Base-by-base conservation (phyloP, 2,888 invertebrate genomes). In the Nemotelus nigrinus region DNA sequence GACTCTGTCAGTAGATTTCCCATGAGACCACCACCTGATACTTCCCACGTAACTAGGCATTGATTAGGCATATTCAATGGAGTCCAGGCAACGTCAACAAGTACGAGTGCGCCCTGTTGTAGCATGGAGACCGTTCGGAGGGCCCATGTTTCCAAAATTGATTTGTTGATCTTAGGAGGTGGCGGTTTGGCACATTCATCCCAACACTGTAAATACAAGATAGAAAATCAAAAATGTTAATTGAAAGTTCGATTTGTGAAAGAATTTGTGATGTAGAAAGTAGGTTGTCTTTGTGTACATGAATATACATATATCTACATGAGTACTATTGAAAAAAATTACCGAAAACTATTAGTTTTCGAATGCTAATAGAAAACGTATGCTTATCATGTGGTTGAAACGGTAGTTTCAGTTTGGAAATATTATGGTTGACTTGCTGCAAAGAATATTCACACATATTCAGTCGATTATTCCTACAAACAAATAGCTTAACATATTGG, bases 21-120 rank as follows among this genome's bases (percentile, higher is more conserved):
- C 85, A 87, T 87, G 48, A 87, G 83, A 1, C 87, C 87, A 55
- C 87, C 87, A 78, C 87, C 87, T 25, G 86, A 85, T 48, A 87
- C 86, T 81, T 87, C 87, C 87, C 87, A 87, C 75, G 87, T 87
- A 79, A 87, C 86, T 80, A 87, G 82, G 80, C 87, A 87, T 80
- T 87, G 87, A 79, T 82, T 84, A 45, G 84, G 84, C 77, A 82
- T 81, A 77, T 82, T 83, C 3, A 83, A 78, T 74, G 86, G 85
- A 39, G 84, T 83, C 87, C 87, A 87, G 50, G 86, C 84, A 68
- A 87, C 86, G 82, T 87, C 87, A 47, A 86, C 86, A 57, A 87
- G 82, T 1, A 87, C 87, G 68, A 87, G 79, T 6, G 86, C 85
- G 58, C 85, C 87, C 80, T 87, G 87, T 45, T 85, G 86, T 67